Conservation (phyloP, 2,888 invertebrate genomes). For the Linnaemya vulpina region DNA sequence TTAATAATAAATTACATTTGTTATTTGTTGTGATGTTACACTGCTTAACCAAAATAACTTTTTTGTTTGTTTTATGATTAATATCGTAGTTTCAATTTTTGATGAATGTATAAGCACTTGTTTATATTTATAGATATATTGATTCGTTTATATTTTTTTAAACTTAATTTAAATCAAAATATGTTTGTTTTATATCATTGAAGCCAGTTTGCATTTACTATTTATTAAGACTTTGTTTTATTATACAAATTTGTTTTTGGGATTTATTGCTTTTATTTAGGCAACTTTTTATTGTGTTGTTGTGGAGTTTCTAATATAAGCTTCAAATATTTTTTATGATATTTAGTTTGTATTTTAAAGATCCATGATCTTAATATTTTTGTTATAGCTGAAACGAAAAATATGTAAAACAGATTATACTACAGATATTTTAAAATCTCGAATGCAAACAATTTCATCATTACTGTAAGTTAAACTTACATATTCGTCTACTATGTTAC, state of each 20-base stretch:
- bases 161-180: conserved; percentile 10
- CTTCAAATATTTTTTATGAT: not conserved
- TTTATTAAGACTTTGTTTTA: conserved; percentile 12
- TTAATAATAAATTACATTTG: conserved; percentile 9
- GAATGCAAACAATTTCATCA: not conserved
- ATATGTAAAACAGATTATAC: conserved; percentile 3
- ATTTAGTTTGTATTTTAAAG: conserved; percentile 32
- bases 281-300: conserved; percentile 58
- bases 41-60: conserved; percentile 18
- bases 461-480: too few relatives aligned
- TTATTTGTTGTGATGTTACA: conserved; percentile 23
- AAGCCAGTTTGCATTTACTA: conserved; percentile 6
- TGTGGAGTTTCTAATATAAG: conserved; percentile 17
- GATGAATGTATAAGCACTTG: conserved; percentile 60
- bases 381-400: conserved; percentile 55
- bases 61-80: not conserved
- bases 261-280: conserved; percentile 68
- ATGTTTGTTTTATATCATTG: conserved; percentile 29
- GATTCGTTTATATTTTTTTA: conserved; percentile 26
- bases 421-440: not conserved
- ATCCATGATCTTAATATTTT: conserved; percentile 14
- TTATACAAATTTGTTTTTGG: not conserved
- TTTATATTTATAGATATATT: conserved; percentile 34
- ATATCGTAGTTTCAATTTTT: conserved; percentile 23
- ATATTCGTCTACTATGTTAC: too few relatives aligned